Evolutionary conservation across 2,888 invertebrate genomes (phyloP), one percentile per base, ranked within the genome.

Genomic region (Xestoiulus laeticollis): DNA sequence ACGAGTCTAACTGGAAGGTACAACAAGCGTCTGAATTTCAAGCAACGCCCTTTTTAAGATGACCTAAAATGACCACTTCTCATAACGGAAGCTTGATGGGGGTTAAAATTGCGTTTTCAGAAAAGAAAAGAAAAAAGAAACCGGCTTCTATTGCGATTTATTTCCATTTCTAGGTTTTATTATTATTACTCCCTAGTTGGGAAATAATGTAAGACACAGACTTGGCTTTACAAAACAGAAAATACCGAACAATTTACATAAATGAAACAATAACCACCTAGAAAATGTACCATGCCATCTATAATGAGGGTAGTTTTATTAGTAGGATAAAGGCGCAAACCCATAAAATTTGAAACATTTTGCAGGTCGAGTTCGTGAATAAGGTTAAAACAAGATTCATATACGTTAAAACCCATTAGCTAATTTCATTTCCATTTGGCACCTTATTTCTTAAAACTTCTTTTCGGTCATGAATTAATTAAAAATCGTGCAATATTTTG

Each of bases 41-140:
- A 68, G 68, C 68, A 68, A 68, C 68, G 68, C 68, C 68, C 68
- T 26, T 38, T 38, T 38, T 38, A 26, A 22, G 26, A 68, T 68
- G 68, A 68, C 68, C 68, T 26, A 68, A 68, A 68, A 68, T 26
- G 68, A 68, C 68, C 68, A 68, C 68, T 68, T 68, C n/a, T 10
- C 68, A 68, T 68, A 68, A 68, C 68, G 68, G 68, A 26, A 68
- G 68, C 68, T 68, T 26, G n/a, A 26, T 10, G 26, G 26, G 26
- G 12, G 68, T 26, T 26, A 26, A 68, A 68, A 26, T 68, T 68
- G 26, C 26, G 0, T n/a, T 26, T 68, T 68, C 1, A 59, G 8
- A 68, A 48, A 68, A 26, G 26, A 12, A 8, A 12, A 26, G 68
- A 68, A 30, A 68, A 68, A 68, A 68, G 26, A 68, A 68, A 68